Evolutionary conservation across 2,888 invertebrate species (phyloP), one percentile per base, ranked within the genome.

Genomic region (Rhamnusium bicolor): DNA sequence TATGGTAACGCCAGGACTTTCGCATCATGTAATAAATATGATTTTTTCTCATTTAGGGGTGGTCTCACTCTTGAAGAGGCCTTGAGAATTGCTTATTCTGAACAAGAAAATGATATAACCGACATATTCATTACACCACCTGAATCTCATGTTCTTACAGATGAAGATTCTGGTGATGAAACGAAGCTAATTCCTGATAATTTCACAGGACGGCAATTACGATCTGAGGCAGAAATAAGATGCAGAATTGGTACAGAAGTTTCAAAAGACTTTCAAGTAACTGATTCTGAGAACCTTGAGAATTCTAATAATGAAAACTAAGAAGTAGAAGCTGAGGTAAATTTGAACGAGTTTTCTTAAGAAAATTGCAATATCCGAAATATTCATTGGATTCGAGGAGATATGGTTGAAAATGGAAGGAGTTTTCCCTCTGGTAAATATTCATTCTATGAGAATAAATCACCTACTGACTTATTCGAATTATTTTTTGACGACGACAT

Each of bases 191-290:
- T 58, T 29, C 58, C 58, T 58, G 29, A 58, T 58, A 21, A 58
- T 58, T 58, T 58, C 58, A 58, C 58, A 29, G 58, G 29, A 3
- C 21, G 5, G 32, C 58, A 56, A 56, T 56, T 56, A 27, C 56
- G 56, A 56, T 56, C 56, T 56, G 56, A 56, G 27, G 56, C 56
- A 21, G 24, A 56, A 56, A 27, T 56, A 56, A 27, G 21, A 56
- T 56, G 21, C 21, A 56, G 56, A 56, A 21, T 27, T 56, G 56
- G 6, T 56, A 24, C 24, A 24, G 24, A 4, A 2, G 24, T 24
- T 24, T 24, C 2, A 24, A 6, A 24, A 24, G 24, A 24, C 24
- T n/a, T n/a, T n/a, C n/a, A 24, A 6, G 6, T 4, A 24, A 24
- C 24, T 24, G 6, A 24, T 4, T 24, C 6, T 24, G 24, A 24